Evolutionary conservation across 2,113 vertebrate species (phyloP).

Genomic region (Grus americana): DNA sequence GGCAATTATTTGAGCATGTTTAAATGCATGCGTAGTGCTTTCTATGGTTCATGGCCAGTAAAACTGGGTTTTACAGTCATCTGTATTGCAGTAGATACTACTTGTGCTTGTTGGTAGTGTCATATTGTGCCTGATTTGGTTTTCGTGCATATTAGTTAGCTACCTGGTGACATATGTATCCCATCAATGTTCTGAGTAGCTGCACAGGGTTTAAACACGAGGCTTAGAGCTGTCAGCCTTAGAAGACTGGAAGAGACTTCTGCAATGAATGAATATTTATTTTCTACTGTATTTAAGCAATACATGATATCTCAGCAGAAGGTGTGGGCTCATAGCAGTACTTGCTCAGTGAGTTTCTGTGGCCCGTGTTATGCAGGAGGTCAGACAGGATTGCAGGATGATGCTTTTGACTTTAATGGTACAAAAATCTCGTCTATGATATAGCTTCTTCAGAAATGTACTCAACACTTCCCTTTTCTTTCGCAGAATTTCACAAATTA

Average conservation of each 20-base stretch:
- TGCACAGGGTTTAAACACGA: background rate
- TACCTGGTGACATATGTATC: background rate
- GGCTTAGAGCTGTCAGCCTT: background rate
- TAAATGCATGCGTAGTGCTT: background rate
- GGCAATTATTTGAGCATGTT: background rate
- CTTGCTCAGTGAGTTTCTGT: background rate
- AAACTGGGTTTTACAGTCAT: background rate
- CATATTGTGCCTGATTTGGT: background rate
- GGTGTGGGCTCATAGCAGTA: background rate
- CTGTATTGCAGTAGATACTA: background rate
- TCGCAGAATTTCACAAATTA: slow-evolving; percentile 9
- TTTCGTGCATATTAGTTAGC: background rate
- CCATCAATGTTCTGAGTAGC: background rate
- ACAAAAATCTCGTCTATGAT: background rate
- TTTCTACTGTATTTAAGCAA: background rate
- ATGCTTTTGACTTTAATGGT: background rate
- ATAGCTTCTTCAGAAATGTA: background rate
- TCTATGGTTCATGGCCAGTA: background rate
- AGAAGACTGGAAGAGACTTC: background rate
- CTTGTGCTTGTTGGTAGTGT: background rate
- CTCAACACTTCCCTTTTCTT: background rate
- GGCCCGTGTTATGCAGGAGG: background rate
- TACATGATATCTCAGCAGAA: background rate
- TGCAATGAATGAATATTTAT: background rate
- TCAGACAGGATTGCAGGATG: background rate